phyloP scores from a whole-genome alignment of 2,113 vertebrate species.

The Melanocharis versteri region DNA sequence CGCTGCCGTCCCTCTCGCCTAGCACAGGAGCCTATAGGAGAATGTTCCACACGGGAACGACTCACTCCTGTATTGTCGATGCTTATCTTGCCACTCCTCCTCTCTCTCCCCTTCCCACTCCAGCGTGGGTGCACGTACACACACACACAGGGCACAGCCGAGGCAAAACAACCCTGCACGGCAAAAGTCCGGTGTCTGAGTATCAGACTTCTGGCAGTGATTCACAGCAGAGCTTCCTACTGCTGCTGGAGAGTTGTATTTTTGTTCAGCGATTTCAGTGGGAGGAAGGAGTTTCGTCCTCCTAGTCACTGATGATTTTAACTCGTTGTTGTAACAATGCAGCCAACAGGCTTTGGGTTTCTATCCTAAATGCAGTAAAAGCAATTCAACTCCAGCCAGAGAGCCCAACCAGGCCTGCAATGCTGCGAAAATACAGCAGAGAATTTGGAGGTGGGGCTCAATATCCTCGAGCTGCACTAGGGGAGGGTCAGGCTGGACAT shows the following conservation, averaged over 20 bases:
- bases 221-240: not conserved
- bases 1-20: not conserved
- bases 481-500: accelerated
- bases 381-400: not conserved
- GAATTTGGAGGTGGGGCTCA: not conserved
- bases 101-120: not conserved
- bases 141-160: not conserved
- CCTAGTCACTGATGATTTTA: not conserved
- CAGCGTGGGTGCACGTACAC: accelerated
- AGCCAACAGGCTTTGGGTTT: not conserved
- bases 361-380: not conserved
- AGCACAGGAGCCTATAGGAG: not conserved
- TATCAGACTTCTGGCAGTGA: accelerated
- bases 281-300: not conserved
- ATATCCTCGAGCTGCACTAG: accelerated
- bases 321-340: not conserved
- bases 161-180: accelerated
- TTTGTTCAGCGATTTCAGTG: not conserved
- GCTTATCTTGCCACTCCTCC: not conserved
- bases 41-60: accelerated
- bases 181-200: accelerated
- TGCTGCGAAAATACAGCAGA: not conserved
- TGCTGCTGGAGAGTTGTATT: accelerated
- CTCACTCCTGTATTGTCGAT: accelerated
- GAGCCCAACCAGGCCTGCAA: not conserved